These are phyloP conservation scores for Probaryconus sp. DNA, from an alignment of 1,140 invertebrate genomes.

Conservation along the genomic window DNA sequence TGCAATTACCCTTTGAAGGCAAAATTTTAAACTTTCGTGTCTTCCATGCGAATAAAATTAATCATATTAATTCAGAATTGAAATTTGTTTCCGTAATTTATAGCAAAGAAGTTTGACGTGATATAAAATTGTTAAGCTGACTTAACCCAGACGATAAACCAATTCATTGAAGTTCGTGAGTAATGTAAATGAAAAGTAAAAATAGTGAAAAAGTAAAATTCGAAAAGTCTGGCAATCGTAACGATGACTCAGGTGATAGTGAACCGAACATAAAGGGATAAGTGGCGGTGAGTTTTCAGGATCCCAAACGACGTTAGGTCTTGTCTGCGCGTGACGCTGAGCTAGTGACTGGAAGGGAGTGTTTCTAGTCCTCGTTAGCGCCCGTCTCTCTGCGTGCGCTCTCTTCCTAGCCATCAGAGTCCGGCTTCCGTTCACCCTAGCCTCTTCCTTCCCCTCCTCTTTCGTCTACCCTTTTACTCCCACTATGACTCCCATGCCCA, in stretches of 20 bases:
- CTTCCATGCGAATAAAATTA: too few species aligned
- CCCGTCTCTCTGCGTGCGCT: slow-evolving; percentile 42
- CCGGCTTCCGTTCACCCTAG: slow-evolving; percentile 38
- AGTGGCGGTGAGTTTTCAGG: slow-evolving; percentile 61
- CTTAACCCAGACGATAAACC: too few species aligned
- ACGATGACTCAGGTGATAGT: slow-evolving; percentile 60
- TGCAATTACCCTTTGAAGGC: too few species aligned
- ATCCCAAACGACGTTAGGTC: slow-evolving; percentile 68
- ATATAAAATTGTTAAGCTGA: too few species aligned
- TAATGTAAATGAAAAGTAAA: slow-evolving; percentile 42
- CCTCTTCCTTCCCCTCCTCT: slow-evolving; percentile 16
- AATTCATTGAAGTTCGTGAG: slow-evolving; percentile 31
- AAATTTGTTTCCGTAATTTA: too few species aligned
- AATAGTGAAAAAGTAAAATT: slow-evolving; percentile 50
- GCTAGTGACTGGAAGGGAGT: slow-evolving; percentile 65
- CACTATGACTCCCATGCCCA: slow-evolving; percentile 8
- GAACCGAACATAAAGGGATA: slow-evolving; percentile 51
- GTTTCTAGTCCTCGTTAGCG: slow-evolving; percentile 71
- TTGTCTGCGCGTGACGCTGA: slow-evolving; percentile 69
- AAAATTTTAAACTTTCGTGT: too few species aligned
- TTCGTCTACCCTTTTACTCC: neutral
- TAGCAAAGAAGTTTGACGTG: too few species aligned
- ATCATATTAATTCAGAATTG: too few species aligned
- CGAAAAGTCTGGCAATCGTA: slow-evolving; percentile 56
- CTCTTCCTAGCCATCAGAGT: slow-evolving; percentile 33